Evolutionary conservation across 1,140 invertebrate species (phyloP), one percentile per base, ranked within the genome.

Genomic region (Plodia interpunctella): DNA sequence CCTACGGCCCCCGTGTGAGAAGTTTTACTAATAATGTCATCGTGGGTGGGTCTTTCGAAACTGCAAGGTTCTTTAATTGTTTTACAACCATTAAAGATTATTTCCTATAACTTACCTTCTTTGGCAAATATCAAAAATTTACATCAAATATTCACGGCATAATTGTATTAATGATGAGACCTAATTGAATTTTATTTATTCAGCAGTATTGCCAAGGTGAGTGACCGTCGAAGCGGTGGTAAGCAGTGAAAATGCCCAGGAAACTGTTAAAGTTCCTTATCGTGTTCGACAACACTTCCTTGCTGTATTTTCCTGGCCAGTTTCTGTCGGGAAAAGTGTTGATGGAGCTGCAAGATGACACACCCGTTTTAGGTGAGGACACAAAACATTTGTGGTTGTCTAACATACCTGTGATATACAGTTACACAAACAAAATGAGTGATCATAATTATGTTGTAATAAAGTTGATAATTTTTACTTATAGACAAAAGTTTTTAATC

Each of bases 261-360:
- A 98, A 98, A 89, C 90, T 98, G 65, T 92, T 96, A 68, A 98
- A 98, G 88, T 98, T 98, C 90, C 91, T 98, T 19, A 98, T 98
- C 74, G 92, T 98, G 44, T 97, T 98, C 88, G 97, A 98, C 85
- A 98, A 98, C 83, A 96, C 96, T 30, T 97, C 96, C 70, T 90
- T 98, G 28, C 88, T 98, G 35, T 98, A 98, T 85, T 98, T 98
- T 78, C 97, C 97, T 49, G 95, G 97, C 25, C 93, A 98, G 82
- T 98, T 98, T 84, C 90, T 98, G 57, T 97, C 96, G 44, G 97
- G 97, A 25, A 92, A 96, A 72, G 97, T 98, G 17, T 92, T 98
- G 17, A 94, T 98, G 66, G 97, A 98, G 81, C 89, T 98, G 50
- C 96, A 98, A 82, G 97, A 98, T 88, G 96, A 98, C 83, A 98